A percentile compares a stretch with the other conserved stretches of the same genome.
phyloP scores from a whole-genome alignment of 2,888 invertebrate genomes.

The Hypena proboscidalis region DNA sequence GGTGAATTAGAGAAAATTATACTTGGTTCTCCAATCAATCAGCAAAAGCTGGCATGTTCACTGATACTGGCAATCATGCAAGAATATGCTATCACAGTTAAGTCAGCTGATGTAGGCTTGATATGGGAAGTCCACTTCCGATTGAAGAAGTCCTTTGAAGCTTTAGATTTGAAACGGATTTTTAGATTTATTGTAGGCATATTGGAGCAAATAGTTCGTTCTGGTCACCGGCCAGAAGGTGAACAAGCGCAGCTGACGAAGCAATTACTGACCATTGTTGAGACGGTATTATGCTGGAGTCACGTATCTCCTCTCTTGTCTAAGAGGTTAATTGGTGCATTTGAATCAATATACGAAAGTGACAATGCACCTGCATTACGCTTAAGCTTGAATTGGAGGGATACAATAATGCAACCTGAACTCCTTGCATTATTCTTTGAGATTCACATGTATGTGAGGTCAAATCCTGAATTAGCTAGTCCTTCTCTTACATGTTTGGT shows the following conservation, averaged over 20 bases:
- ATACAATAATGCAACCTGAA: constrained; percentile 90
- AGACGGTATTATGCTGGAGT: constrained; percentile 92
- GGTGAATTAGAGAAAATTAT: constrained; percentile 92
- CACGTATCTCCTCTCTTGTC: constrained; percentile 89
- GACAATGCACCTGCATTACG: constrained; percentile 88
- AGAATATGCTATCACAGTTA: constrained; percentile 94
- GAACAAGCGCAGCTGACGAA: constrained; percentile 86
- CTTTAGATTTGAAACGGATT: constrained; percentile 91
- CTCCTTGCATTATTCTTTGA: constrained; percentile 92
- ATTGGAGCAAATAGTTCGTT: constrained; percentile 73
- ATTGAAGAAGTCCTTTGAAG: constrained; percentile 94
- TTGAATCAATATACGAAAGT: constrained; percentile 88
- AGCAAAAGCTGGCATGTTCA: constrained; percentile 93
- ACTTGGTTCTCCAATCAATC: constrained; percentile 90
- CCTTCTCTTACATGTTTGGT: constrained; percentile 93
- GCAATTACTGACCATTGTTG: constrained; percentile 90
- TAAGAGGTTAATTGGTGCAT: constrained; percentile 89
- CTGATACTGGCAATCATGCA: constrained; percentile 93
- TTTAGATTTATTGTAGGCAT: constrained; percentile 85
- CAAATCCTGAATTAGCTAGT: constrained; percentile 90
- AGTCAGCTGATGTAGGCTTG: constrained; percentile 94
- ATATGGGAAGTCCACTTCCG: constrained; percentile 95
- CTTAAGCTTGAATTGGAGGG: constrained; percentile 89
- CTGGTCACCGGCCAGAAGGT: constrained; percentile 78
- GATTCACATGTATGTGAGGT: constrained; percentile 92